These are phyloP conservation scores for Xiphophorus couchianus DNA, from an alignment of 2,113 vertebrate species.

Conservation along the genomic window DNA sequence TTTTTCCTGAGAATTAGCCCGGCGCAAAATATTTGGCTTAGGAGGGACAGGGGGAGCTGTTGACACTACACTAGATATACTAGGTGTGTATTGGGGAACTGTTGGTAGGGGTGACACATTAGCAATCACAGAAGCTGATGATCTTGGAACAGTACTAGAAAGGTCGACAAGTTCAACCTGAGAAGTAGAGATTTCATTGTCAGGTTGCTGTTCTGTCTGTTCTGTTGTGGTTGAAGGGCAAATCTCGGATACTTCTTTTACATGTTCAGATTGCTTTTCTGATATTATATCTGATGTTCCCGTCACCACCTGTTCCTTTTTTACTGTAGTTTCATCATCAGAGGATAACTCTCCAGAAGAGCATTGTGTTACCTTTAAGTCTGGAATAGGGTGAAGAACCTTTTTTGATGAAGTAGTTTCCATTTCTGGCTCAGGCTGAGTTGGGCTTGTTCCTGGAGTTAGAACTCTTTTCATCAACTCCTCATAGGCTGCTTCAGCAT, in stretches of 20 bases:
- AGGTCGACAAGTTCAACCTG: slow-evolving; percentile 71
- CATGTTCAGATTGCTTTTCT: slow-evolving; percentile 45
- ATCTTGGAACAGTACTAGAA: slow-evolving; percentile 56
- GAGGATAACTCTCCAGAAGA: slow-evolving; percentile 92
- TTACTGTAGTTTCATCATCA: slow-evolving; percentile 85
- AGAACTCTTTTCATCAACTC: slow-evolving; percentile 91
- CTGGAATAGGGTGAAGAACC: slow-evolving; percentile 90
- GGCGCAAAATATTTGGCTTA: slow-evolving; percentile 83
- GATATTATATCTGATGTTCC: slow-evolving; percentile 73
- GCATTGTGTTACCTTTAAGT: slow-evolving; percentile 97
- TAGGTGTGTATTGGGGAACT: slow-evolving; percentile 81
- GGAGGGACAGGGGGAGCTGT: slow-evolving; percentile 82
- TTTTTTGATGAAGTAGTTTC: slow-evolving; percentile 77
- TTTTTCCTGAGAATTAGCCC: slow-evolving; percentile 87
- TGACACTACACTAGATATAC: slow-evolving; percentile 77
- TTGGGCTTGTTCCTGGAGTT: slow-evolving; percentile 88
- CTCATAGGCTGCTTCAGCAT: slow-evolving; percentile 93
- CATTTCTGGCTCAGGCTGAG: slow-evolving; percentile 74
- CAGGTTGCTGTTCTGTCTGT: slow-evolving; percentile 45
- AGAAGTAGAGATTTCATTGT: slow-evolving; percentile 23
- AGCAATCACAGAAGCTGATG: slow-evolving; percentile 53
- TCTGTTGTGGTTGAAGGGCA: slow-evolving; percentile 33
- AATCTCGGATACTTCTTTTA: slow-evolving; percentile 28
- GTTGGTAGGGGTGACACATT: slow-evolving; percentile 79
- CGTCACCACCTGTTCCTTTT: slow-evolving; percentile 76